Evolutionary conservation across 1,140 invertebrate species (phyloP), one percentile per base, ranked within the genome.

Genomic region (Scaptomyza hsui): DNA sequence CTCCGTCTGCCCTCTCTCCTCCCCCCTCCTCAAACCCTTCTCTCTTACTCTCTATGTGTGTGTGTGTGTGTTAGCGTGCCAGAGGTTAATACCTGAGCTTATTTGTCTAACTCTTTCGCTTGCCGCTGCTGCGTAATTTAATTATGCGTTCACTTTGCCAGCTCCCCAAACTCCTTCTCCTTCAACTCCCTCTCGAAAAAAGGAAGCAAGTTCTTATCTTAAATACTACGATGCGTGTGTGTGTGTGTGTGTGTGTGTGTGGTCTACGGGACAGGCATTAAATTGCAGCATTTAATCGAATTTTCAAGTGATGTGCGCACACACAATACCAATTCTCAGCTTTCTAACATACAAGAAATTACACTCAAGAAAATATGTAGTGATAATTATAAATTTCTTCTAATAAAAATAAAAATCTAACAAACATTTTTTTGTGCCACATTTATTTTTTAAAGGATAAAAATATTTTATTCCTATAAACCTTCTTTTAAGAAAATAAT

Each of bases 1-100:
- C 64, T 59, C 67, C 60, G 37, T 42, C 52, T 39, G 42, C 49
- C 12, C 12, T 24, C 15, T 35, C 32, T 37, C 32, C n/a, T 12
- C 1, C 12, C n/a, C 18, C 45, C 44, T 59, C 29, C 18, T 49
- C 39, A 53, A 18, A 51, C 5, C 26, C 7, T 3, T 35, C 32
- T 12, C 49, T 15, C 12, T 16, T n/a, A 41, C 41, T 59, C 29
- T 57, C 26, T 19, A 2, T 49, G 29, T 64, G 29, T 47, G 35
- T 52, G 57, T 26, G 56, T 56, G 41, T 68, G 69, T 80, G 76
- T 72, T 68, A 59, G 74, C 74, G 65, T 83, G 80, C 81, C 86
- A 75, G 79, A 90, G 89, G 89, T 90, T 90, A 90, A 90, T 90
- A 90, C 89, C 89, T 90, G 89, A 90, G 89, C 89, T 90, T 90